These are phyloP conservation scores for Elephas maximus DNA, from an alignment of 2,113 vertebrate genomes.

Conservation along the genomic window DNA sequence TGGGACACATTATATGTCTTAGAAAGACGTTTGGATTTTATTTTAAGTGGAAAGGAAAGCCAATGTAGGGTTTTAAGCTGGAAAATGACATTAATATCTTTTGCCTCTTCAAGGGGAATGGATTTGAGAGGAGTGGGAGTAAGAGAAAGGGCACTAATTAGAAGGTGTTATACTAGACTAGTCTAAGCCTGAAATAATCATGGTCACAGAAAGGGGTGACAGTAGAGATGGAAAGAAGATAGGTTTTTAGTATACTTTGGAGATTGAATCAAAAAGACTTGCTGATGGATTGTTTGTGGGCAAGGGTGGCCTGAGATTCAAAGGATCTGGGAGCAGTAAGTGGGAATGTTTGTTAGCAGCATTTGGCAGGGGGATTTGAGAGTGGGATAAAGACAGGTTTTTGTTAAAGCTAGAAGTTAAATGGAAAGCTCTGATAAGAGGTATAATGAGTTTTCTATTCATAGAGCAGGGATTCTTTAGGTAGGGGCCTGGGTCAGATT, in stretches of 20 bases:
- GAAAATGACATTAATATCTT: neutral
- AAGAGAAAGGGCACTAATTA: neutral
- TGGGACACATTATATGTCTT: neutral
- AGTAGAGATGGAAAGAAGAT: neutral
- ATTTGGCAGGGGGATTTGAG: neutral
- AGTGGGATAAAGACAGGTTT: conserved; percentile 2
- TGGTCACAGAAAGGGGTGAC: neutral
- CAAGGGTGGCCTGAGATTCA: neutral
- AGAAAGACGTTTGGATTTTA: conserved; percentile 1
- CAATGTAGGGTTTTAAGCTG: neutral
- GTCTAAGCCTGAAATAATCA: neutral
- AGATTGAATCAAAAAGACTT: neutral
- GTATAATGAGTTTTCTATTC: conserved; percentile 12
- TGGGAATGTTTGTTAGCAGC: neutral
- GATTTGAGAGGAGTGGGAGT: neutral
- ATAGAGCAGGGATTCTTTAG: neutral
- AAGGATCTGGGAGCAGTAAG: neutral
- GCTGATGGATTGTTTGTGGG: neutral
- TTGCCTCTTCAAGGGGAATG: neutral
- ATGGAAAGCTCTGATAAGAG: neutral
- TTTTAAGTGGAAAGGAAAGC: neutral
- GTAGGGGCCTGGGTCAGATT: neutral
- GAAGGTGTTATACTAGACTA: no score
- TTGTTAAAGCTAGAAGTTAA: conserved; percentile 33
- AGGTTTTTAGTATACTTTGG: neutral